Percentiles rank a stretch among this genome's conserved stretches.
Conservation (phyloP, 2,113 vertebrate species). For the Tachysurus fulvidraco region DNA sequence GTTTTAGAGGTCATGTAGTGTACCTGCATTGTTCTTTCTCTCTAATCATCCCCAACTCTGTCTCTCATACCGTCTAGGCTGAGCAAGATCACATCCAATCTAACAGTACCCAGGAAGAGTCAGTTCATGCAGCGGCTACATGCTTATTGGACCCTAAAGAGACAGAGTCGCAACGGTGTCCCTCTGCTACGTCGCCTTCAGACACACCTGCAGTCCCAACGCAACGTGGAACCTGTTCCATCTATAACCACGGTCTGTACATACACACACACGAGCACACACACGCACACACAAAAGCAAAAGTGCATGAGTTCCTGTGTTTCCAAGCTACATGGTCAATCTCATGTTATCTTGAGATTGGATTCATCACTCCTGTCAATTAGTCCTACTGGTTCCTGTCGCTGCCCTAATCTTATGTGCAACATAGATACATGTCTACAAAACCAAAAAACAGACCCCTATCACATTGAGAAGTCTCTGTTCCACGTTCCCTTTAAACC, state of each 20-base stretch:
- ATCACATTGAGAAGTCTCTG: background rate
- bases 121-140: conserved; percentile 99
- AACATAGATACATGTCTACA: background rate
- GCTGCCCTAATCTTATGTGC: background rate
- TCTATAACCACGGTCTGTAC: conserved; percentile 36
- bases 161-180: conserved; percentile 95
- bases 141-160: conserved; percentile 98
- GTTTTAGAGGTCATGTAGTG: background rate
- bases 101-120: conserved; percentile 95
- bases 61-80: conserved; percentile 73
- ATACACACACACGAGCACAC: background rate
- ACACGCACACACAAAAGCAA: background rate
- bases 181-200: conserved; percentile 93
- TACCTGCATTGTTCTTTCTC: background rate
- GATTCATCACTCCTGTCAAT: background rate
- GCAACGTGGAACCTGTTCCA: conserved; percentile 80
- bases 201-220: conserved; percentile 95
- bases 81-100: conserved; percentile 94
- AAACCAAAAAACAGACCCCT: background rate
- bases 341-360: background rate
- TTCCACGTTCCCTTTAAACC: background rate
- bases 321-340: background rate
- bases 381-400: background rate
- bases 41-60: background rate
- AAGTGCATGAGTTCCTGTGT: background rate